These are phyloP conservation scores for Pterocles gutturalis DNA, from an alignment of 2,113 vertebrate genomes.

Conservation along the genomic window DNA sequence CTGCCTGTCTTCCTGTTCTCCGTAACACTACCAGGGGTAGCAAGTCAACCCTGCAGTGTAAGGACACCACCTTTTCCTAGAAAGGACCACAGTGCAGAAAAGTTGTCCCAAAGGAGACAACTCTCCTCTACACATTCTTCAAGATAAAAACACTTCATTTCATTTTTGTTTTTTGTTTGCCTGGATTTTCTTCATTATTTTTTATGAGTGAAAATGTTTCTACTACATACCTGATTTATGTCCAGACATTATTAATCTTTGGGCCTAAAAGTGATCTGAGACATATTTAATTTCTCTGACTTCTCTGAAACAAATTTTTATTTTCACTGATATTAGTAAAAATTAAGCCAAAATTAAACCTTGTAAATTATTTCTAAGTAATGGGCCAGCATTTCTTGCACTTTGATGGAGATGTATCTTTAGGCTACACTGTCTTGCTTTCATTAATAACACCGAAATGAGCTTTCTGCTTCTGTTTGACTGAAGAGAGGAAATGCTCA, in stretches of 20 bases:
- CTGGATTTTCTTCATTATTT: background rate
- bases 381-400: background rate
- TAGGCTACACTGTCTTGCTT: background rate
- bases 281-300: background rate
- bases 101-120: background rate
- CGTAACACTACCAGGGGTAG: background rate
- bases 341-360: background rate
- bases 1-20: background rate
- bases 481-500: background rate
- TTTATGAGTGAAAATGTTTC: background rate
- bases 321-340: background rate
- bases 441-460: background rate
- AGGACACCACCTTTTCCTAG: background rate
- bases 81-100: background rate
- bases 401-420: background rate
- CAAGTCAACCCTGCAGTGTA: background rate
- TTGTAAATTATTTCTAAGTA: background rate
- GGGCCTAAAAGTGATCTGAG: background rate
- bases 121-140: background rate
- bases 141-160: background rate
- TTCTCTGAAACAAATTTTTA: background rate
- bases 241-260: background rate
- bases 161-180: background rate
- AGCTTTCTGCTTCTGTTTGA: background rate
- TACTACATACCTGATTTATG: background rate